These are phyloP conservation scores for Netelia melanura DNA, from an alignment of 2,888 invertebrate species.

Conservation along the genomic window DNA sequence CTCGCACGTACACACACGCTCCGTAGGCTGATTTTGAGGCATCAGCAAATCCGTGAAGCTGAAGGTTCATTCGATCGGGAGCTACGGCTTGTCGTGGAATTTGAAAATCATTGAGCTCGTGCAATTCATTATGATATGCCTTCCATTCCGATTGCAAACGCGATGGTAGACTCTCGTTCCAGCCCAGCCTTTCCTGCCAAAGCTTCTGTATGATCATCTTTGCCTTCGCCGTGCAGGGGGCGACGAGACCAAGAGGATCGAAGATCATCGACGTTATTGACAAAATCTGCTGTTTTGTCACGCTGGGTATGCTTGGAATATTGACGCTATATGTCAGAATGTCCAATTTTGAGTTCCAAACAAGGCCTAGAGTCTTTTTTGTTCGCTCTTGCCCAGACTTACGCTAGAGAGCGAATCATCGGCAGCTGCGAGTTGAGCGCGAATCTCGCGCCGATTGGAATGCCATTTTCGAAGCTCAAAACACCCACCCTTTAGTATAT, in stretches of 20 bases:
- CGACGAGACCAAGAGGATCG: not conserved
- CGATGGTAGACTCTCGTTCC: not conserved
- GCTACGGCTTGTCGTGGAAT: constrained; percentile 41
- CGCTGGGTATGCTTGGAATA: not conserved
- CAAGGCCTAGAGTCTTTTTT: not conserved
- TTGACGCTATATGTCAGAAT: not conserved
- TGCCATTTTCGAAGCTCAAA: constrained; percentile 35
- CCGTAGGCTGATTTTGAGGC: not conserved
- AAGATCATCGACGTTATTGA: not conserved
- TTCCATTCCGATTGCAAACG: not conserved
- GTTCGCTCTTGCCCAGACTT: not conserved
- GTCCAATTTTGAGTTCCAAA: not conserved
- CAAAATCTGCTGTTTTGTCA: not conserved
- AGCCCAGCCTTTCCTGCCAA: not conserved
- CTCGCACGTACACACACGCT: not conserved
- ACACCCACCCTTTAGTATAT: constrained; percentile 4
- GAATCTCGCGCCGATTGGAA: constrained; percentile 11
- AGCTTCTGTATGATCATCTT: not conserved
- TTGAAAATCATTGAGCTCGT: not conserved
- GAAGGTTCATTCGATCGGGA: too few relatives aligned
- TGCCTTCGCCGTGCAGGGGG: not conserved
- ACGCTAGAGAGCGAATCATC: not conserved
- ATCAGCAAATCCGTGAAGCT: not conserved
- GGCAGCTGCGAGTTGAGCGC: not conserved
- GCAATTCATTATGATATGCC: not conserved